Evolutionary conservation across 1,140 invertebrate species (phyloP).

Genomic region (Leptopilina boulardi): DNA sequence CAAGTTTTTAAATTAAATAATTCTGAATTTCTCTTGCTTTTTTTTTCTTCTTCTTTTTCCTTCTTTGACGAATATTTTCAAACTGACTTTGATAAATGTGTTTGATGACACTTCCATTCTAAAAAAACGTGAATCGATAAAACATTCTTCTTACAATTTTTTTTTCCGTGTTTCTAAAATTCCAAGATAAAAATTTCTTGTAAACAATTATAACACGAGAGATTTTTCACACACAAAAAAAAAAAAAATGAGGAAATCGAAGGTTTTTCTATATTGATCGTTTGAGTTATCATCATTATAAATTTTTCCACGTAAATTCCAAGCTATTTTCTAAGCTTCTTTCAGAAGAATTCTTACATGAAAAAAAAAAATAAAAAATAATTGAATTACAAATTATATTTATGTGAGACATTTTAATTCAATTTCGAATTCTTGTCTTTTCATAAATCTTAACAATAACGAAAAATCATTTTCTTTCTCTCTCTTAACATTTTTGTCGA

Average conservation of each 20-base stretch:
- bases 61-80: no score
- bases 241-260: not conserved
- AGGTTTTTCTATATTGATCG: not conserved
- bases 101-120: no score
- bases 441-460: not conserved
- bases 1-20: no score
- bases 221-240: not conserved
- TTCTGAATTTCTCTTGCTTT: no score
- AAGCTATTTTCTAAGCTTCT: not conserved
- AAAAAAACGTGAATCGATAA: no score
- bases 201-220: not conserved
- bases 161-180: no score
- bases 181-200: not conserved
- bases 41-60: no score
- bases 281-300: constrained; percentile 23
- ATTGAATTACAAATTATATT: constrained; percentile 15
- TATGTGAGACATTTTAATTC: not conserved
- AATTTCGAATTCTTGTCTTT: not conserved
- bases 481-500: not conserved
- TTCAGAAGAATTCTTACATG: not conserved
- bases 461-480: not conserved
- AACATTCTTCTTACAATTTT: no score
- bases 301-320: constrained; percentile 12
- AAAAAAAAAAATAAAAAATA: constrained; percentile 26
- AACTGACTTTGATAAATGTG: no score